A percentile compares a stretch with the other conserved stretches of the same genome.
These are phyloP conservation scores for Bemisia tabaci DNA, from an alignment of 1,140 invertebrate species.

Conservation along the genomic window DNA sequence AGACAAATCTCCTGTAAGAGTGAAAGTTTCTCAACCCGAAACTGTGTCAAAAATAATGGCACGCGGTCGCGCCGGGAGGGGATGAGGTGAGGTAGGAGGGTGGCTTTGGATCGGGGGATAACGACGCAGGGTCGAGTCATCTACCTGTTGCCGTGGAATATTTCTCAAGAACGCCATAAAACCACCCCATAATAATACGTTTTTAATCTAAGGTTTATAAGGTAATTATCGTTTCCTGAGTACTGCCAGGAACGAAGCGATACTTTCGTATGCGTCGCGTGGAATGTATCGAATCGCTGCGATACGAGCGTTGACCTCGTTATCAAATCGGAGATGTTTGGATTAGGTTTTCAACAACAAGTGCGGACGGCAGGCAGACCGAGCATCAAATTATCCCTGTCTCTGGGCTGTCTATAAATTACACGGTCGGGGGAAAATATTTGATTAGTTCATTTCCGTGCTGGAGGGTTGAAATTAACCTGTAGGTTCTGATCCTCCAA, in stretches of 20 bases:
- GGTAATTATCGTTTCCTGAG: not conserved
- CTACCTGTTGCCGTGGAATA: not conserved
- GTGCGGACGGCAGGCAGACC: too few species aligned
- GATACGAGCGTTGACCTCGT: not conserved
- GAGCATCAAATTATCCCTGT: not conserved
- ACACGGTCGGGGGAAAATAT: not conserved
- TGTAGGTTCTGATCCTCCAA: not conserved
- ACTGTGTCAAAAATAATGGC: not conserved
- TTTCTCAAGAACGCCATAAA: not conserved
- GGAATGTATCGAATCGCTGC: too few species aligned
- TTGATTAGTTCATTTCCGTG: not conserved
- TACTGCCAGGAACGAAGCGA: too few species aligned
- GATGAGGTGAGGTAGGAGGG: not conserved
- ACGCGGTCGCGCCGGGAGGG: not conserved
- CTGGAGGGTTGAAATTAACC: not conserved
- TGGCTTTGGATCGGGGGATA: not conserved
- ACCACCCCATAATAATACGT: not conserved
- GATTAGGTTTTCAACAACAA: not conserved
- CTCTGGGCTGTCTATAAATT: not conserved
- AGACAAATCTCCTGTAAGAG: too few species aligned
- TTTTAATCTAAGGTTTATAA: not conserved
- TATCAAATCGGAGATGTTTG: not conserved
- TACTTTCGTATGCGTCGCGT: too few species aligned
- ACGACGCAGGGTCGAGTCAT: not conserved
- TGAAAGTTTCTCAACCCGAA: not conserved